Evolutionary conservation across 2,888 invertebrate species (phyloP), one percentile per base, ranked within the genome.

Genomic region (Chesias legatella): DNA sequence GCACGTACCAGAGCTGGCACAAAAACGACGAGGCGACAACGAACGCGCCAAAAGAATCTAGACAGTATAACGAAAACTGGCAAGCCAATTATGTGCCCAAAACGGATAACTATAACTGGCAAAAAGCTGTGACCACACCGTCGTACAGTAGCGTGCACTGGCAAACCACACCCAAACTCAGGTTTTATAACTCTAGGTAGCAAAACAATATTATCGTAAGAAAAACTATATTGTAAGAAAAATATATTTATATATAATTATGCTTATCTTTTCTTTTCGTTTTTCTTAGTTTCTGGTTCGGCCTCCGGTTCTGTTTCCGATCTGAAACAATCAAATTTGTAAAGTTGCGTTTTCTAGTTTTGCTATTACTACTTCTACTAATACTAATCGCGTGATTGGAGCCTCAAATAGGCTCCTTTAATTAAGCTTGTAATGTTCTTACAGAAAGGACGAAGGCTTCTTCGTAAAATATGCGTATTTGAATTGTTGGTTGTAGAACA

Each of bases 251-350:
- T 33, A 43, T 33, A 26, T 31, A 43, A 9, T 31, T 43, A 51
- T 53, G 29, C 37, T 55, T n/a, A 67, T 51, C 77, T 75, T 54
- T 75, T 76, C 54, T 73, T 79, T 36, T 58, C 69, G 11, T 73
- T 75, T 3, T 66, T 56, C 60, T 76, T 81, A 43, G 56, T 58
- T 34, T 63, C 24, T 0, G 48, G 49, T 21, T 61, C 55, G 1
- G 63, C 59, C 24, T 74, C 73, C 0, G 70, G 62, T 56, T 84
- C 84, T 0, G 72, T 63, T 38, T 82, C 81, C 1, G 84, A 76
- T 40, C 85, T 85, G 62, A 0, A 67, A 67, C 13, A 49, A 8
- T 5, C 25, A 37, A 7, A 17, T 21, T 26, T 5, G 24, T 33
- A n/a, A 11, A 22, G 20, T 7, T 25, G 25, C 17, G 21, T 23